Evolutionary conservation across 2,888 invertebrate species (phyloP), one percentile per base, ranked within the genome.

Genomic region (Ormia ochracea): DNA sequence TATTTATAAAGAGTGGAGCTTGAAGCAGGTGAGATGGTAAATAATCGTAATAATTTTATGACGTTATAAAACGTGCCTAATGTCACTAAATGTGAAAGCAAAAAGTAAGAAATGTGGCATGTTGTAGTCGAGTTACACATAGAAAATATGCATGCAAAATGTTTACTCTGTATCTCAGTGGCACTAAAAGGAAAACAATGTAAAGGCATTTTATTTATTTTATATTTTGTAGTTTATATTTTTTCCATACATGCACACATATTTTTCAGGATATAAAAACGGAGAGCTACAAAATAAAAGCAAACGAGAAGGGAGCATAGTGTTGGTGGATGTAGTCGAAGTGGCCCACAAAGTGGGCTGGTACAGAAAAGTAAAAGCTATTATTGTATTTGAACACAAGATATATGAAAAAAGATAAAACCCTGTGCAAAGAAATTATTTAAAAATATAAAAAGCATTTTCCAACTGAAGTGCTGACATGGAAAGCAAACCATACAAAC

Each of bases 1-100:
- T 61, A 9, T 43, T 52, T 52, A 28, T 33, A 52, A 31, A 66
- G 41, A 45, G 36, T 43, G 33, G 23, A 50, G 26, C 43, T 52
- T 59, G 9, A 65, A 63, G 56, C 61, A 58, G 73, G 70, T 70
- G 36, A 69, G 78, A 50, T 38, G 41, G 61, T 63, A 73, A 76
- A 80, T 76, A 80, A 80, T 80, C 80, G 68, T 80, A 80, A 80
- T 80, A 76, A 80, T 80, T 80, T 80, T 80, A 80, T 80, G 80
- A 80, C 73, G 80, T 80, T 80, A 76, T 80, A 73, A 80, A 80
- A 80, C 80, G 80, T 80, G 80, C 80, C 80, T 80, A 80, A 76
- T 80, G 80, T 80, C 76, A 76, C 80, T 76, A 68, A 72, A 75
- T 45, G 63, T 58, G 26, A 73, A 68, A 31, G 17, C 4, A 33